Evolutionary conservation across 2,797 vertebrate genomes (phyloP).

Genomic region (Dermochelys coriacea): DNA sequence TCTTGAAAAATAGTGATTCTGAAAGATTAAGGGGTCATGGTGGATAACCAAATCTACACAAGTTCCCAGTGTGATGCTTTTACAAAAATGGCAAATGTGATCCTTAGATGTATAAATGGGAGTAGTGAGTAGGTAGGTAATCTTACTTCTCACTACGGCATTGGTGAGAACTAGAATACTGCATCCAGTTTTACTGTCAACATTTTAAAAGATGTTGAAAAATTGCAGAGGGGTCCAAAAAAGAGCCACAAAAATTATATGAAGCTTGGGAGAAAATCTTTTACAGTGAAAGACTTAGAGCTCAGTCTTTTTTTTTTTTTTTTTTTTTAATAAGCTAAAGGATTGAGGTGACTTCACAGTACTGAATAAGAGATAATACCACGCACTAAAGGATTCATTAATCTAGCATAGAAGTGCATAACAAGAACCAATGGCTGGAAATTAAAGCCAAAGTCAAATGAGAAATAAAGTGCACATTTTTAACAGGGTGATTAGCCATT

Average conservation of each 20-base stretch:
- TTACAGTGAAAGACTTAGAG: background rate
- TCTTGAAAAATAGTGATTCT: background rate
- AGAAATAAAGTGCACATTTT: conserved; percentile 8
- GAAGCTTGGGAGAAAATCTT: background rate
- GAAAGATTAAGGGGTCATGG: background rate
- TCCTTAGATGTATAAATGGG: background rate
- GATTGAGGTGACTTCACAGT: background rate
- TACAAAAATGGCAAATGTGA: background rate
- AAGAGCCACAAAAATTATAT: background rate
- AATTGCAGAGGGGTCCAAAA: background rate
- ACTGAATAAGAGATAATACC: background rate
- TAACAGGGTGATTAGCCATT: background rate
- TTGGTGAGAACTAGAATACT: background rate
- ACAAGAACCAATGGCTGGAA: background rate
- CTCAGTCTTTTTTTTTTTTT: no score
- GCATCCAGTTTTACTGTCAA: background rate
- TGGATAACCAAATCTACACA: background rate
- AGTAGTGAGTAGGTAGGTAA: background rate
- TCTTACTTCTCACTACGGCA: background rate
- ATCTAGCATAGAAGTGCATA: background rate
- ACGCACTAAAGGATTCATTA: background rate
- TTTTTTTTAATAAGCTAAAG: no score
- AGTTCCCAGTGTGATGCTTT: background rate
- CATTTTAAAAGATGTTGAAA: background rate
- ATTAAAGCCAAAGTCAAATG: background rate